Base-by-base conservation (phyloP, 1,140 invertebrate species). In the Drosophila takahashii region DNA sequence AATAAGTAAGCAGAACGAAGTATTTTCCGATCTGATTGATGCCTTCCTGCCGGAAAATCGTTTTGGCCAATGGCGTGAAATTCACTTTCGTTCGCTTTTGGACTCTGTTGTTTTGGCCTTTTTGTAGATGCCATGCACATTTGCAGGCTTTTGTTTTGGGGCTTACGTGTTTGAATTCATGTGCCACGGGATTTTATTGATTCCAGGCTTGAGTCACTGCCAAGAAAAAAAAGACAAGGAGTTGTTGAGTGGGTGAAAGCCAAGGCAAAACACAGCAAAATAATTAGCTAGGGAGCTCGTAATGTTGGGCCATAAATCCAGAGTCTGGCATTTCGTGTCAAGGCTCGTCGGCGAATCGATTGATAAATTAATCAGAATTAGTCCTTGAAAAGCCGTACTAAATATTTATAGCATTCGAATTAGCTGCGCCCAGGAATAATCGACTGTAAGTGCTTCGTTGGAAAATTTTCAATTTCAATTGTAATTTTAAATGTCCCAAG, bases 321-420 rank as follows among this genome's bases (percentile, higher is more conserved):
- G 48, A 34, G 60, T 39, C 80, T 85, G 80, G 81, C 83, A 75
- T 86, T 87, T 79, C 83, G 70, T 86, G 83, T 86, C 83, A 86
- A 86, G 83, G 83, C 83, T 79, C 62, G 44, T 32, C 77, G 47
- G 34, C 59, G 22, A 87, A 83, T 86, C 83, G 83, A 87, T 86
- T 83, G 83, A 86, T 87, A 83, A 86, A 86, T 87, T 86, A 86
- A 86, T 86, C 79, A 72, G 60, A 83, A 86, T 86, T 69, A 83
- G 83, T 48, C 84, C 84, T 89, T 89, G 84, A 84, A 66, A 77
- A 66, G 77, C 67, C 69, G 77, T 83, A 72, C 87, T 89, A 89
- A 89, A 89, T 84, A 89, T 89, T 89, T 89, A 89, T 89, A 80
- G 67, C 50, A 56, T 71, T 47, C 34, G 41, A 51, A 77, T 81